phyloP scores from a whole-genome alignment of 2,113 vertebrate genomes.

The Centropus bengalensis region DNA sequence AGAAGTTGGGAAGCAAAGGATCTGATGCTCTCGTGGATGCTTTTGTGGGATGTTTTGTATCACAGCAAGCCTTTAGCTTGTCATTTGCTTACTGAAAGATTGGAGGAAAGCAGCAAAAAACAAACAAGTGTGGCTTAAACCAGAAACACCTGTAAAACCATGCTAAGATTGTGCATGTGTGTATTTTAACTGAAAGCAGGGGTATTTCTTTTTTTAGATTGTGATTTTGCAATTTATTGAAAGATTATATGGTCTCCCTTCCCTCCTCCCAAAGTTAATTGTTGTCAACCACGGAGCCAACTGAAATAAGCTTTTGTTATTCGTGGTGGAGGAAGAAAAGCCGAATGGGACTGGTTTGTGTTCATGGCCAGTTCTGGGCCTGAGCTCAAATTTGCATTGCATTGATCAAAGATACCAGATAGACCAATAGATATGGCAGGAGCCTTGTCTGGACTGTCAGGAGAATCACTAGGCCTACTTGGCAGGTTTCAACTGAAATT shows the following conservation, averaged over 20 bases:
- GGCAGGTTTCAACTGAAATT: not conserved
- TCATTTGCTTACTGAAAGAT: not conserved
- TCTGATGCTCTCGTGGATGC: not conserved
- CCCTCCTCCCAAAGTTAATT: conserved; percentile 22
- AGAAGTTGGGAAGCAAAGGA: not conserved
- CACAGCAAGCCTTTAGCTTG: not conserved
- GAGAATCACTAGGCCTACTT: not conserved
- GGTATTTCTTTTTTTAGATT: conserved; percentile 16
- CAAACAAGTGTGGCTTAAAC: conserved; percentile 68
- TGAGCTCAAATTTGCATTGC: not conserved
- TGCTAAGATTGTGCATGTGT: conserved; percentile 15
- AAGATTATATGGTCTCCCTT: conserved; percentile 40
- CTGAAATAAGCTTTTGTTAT: conserved; percentile 25
- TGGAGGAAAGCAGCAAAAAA: conserved; percentile 45
- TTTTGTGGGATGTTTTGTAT: conserved; percentile 10
- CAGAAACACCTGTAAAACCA: conserved; percentile 64
- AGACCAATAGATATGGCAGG: not conserved
- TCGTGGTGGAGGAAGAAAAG: conserved; percentile 6
- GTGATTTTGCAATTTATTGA: conserved; percentile 50
- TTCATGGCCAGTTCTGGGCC: not conserved
- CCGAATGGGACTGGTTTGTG: not conserved
- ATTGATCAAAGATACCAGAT: not conserved
- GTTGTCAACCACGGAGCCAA: conserved; percentile 6
- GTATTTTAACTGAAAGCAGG: conserved; percentile 46
- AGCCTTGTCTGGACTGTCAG: not conserved